Base-by-base conservation (phyloP, 2,888 invertebrate species). In the Dorcus parallelipipedus region DNA sequence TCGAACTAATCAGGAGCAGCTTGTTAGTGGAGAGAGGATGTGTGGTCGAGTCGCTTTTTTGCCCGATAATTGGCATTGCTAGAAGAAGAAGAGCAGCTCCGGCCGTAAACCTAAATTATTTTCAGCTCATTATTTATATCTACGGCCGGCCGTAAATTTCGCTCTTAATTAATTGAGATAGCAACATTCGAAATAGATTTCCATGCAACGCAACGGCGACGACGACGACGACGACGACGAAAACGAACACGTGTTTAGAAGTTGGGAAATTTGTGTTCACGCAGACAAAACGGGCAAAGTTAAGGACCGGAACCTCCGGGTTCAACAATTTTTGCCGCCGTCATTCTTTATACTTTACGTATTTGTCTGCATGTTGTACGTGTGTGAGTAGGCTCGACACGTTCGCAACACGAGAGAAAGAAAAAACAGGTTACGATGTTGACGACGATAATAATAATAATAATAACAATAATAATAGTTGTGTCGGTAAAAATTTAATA, bases 1-100 rank as follows among this genome's bases (percentile, higher is more conserved):
- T 62, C 52, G 58, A 61, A 62, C 64, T 67, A 67, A 67, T 67
- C 67, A 67, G 61, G 64, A 61, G 60, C 60, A 61, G 64, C 64
- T 67, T 65, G 67, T 67, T 67, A 67, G 65, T 61, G 61, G 56
- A 66, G 60, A 67, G 55, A 42, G 66, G 64, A 64, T 67, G 64
- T 67, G 65, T 64, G 62, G 62, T 63, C 61, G 61, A 60, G 64
- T 60, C 61, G 59, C 59, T 64, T 64, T 63, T 65, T 67, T 64
- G 55, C 61, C 53, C 63, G 62, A 67, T 67, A 67, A 67, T 67
- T 67, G 65, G 64, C 64, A 56, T 67, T 61, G 56, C 55, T 57
- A 61, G 59, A 63, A 54, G 61, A 64, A 64, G 61, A 62, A 60
- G 52, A 49, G 53, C 58, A 60, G 53, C 56, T 23, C 45, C 45